Conservation (phyloP, 2,797 vertebrate genomes). For the Enteromius unitaeniatus region DNA sequence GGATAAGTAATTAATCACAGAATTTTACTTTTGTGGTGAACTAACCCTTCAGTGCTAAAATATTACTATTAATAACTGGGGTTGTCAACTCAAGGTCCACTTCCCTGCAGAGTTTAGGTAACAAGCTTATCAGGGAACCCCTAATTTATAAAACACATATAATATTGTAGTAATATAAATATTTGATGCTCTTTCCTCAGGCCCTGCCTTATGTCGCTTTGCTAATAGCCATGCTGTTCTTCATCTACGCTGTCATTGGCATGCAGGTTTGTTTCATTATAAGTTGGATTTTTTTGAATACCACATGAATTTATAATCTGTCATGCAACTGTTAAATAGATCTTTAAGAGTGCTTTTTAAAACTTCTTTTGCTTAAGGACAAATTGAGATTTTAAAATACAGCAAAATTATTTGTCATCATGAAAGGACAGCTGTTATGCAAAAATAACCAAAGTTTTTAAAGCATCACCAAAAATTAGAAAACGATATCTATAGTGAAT, state of each 20-base stretch:
- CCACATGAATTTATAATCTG: not conserved
- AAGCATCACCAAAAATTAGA: too few relatives aligned
- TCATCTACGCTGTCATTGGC: slow-evolving; percentile 98
- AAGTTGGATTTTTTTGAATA: not conserved
- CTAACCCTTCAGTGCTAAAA: too few relatives aligned
- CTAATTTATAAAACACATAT: not conserved
- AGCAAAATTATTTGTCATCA: too few relatives aligned
- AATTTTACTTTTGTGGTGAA: too few relatives aligned
- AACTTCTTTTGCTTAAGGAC: not conserved
- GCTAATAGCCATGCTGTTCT: slow-evolving; percentile 98
- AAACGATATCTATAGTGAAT: too few relatives aligned
- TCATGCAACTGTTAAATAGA: not conserved
- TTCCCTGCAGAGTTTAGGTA: too few relatives aligned
- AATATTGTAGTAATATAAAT: not conserved
- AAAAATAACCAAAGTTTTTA: too few relatives aligned
- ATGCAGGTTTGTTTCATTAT: slow-evolving; percentile 88
- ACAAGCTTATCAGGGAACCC: not conserved
- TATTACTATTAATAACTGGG: too few relatives aligned
- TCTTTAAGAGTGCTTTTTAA: not conserved
- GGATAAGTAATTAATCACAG: too few relatives aligned
- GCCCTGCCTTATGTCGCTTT: slow-evolving; percentile 97
- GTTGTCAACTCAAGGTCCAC: too few relatives aligned
- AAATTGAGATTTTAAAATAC: too few relatives aligned
- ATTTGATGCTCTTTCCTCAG: slow-evolving; percentile 69
- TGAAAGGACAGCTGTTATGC: too few relatives aligned